Conservation (phyloP, 1,140 invertebrate genomes). For the Varroa destructor region DNA sequence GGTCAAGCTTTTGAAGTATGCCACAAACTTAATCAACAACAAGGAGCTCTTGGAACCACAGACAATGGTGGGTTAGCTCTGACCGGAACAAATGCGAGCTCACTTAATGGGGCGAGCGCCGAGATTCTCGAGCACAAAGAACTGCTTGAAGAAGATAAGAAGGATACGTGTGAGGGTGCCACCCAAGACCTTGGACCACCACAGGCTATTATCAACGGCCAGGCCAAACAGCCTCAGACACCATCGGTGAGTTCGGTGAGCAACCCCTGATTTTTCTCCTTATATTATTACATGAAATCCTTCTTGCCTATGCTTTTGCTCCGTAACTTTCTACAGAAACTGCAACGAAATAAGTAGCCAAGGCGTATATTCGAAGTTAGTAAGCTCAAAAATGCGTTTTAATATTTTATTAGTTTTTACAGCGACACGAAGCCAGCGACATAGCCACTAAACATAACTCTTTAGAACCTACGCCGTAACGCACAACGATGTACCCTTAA, state of each 20-base stretch:
- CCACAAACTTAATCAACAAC: slow-evolving; percentile 56
- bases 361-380: too few relatives aligned
- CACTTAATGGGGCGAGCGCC: slow-evolving; percentile 27
- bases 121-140: slow-evolving; percentile 35
- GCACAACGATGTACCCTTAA: too few relatives aligned
- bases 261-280: background rate
- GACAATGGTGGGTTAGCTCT: too few relatives aligned
- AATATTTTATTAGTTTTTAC: too few relatives aligned
- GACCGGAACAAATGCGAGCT: background rate
- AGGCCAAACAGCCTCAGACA: slow-evolving; percentile 25
- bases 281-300: background rate
- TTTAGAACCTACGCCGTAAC: too few relatives aligned
- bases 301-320: background rate
- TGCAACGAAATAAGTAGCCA: too few relatives aligned
- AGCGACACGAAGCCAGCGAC: too few relatives aligned
- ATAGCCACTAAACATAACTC: too few relatives aligned
- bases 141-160: slow-evolving; percentile 40
- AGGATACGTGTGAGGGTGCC: slow-evolving; percentile 18
- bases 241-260: slow-evolving; percentile 28
- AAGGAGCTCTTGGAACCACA: background rate
- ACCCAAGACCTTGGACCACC: background rate
- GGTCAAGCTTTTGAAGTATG: slow-evolving; percentile 98
- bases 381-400: too few relatives aligned
- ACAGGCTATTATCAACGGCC: slow-evolving; percentile 11
- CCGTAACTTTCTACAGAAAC: too few relatives aligned